Evolutionary conservation across 1,140 invertebrate species (phyloP), one percentile per base, ranked within the genome.

Genomic region (Eriocheir sinensis): DNA sequence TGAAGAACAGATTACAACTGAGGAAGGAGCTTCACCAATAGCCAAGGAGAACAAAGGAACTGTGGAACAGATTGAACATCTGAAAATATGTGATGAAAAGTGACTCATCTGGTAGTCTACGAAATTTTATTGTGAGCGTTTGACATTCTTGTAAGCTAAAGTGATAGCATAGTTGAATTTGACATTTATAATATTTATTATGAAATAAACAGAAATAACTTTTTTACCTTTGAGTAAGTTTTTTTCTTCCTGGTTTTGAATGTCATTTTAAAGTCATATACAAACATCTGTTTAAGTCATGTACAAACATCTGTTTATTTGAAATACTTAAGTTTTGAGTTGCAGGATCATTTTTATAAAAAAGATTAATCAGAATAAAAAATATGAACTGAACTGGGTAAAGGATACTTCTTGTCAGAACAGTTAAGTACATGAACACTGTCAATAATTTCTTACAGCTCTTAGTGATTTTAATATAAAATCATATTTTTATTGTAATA

Each of bases 21-120:
- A 27, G 38, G 38, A 36, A 6, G 34, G 38, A 12, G 32, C 30
- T 21, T 32, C 34, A 32, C 6, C 41, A 38, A 17, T 83, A 34
- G 92, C n/a, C 4, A 89, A 44, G 38, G 72, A 34, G 15, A 72
- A 89, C 30, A 89, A 90, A 41, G 93, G 80, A 40, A 60, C 36
- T 40, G 72, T 89, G 27, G 86, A 48, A 89, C 85, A 89, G 44
- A 89, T 94, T 40, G 30, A 94, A 38, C 53, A 90, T 6, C 81
- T 94, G 80, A 89, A 48, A 89, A 89, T 94, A 79, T 94, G 36
- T 90, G 93, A 94, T 89, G 60, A 80, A 40, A 92, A 80, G 72
- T 92, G 40, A 92, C 6, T 27, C 8, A 36, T 32, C 9, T 40
- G 21, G 12, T n/a, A 17, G 60, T 2, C 60, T 21, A 72, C 21